Percentiles rank a stretch among this genome's conserved stretches.
Conservation (phyloP, 2,888 invertebrate genomes). For the Hyles lineata region DNA sequence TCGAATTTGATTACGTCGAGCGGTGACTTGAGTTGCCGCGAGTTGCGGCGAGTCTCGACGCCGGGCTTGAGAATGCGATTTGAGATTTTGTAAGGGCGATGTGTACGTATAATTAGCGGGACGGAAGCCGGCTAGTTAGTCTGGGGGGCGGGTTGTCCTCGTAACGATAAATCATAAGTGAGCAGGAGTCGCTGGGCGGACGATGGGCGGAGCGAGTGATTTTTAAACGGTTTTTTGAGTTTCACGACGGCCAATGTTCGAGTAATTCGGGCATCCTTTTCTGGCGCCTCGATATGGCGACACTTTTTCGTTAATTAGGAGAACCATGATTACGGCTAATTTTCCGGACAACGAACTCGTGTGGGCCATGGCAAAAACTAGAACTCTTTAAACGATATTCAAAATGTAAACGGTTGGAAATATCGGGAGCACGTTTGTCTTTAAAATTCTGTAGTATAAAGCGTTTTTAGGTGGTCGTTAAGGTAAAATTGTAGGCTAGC, state of each 20-base stretch:
- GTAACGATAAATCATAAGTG: constrained; percentile 83
- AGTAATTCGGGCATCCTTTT: constrained; percentile 77
- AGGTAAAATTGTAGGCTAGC: constrained; percentile 26
- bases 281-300: constrained; percentile 74
- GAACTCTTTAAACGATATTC: constrained; percentile 22
- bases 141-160: constrained; percentile 80
- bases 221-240: constrained; percentile 84
- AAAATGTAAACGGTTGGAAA: constrained; percentile 11
- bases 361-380: constrained; percentile 38
- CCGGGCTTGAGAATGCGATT: constrained; percentile 67
- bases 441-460: constrained; percentile 13
- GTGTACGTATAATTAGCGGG: constrained; percentile 77
- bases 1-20: constrained; percentile 61
- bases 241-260: constrained; percentile 76
- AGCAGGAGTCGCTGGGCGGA: constrained; percentile 78
- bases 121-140: constrained; percentile 79
- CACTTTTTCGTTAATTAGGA: constrained; percentile 82
- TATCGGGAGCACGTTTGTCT: constrained; percentile 26
- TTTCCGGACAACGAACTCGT: constrained; percentile 65
- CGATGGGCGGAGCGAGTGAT: constrained; percentile 80
- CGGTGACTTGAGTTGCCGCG: constrained; percentile 38
- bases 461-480: constrained; percentile 4
- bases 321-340: constrained; percentile 76
- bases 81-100: constrained; percentile 72
- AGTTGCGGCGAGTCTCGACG: constrained; percentile 58